phyloP scores from a whole-genome alignment of 2,888 invertebrate species.

The Hyles lineata region DNA sequence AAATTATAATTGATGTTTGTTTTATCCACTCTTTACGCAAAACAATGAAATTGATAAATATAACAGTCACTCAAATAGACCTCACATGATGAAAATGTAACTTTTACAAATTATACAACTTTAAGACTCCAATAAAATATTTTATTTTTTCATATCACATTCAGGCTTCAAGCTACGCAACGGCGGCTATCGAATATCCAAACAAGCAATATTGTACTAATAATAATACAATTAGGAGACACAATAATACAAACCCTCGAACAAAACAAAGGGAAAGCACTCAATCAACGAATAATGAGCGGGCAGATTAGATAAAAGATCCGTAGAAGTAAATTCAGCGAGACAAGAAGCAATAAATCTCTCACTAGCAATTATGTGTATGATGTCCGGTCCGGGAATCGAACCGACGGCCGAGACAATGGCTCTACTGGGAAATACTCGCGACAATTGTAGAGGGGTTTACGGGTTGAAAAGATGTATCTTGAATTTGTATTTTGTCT shows the following conservation, averaged over 20 bases:
- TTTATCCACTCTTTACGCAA: too few species aligned
- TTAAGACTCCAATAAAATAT: background rate
- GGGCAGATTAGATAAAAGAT: constrained; percentile 77
- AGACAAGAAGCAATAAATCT: constrained; percentile 76
- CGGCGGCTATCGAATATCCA: background rate
- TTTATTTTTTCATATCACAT: background rate
- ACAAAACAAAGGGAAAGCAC: constrained; percentile 63
- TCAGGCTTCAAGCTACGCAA: too few species aligned
- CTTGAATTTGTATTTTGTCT: background rate
- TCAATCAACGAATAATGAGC: constrained; percentile 73
- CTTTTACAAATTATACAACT: too few species aligned
- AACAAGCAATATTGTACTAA: constrained; percentile 23
- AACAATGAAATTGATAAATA: too few species aligned
- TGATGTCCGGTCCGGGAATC: constrained; percentile 63
- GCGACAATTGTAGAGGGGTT: constrained; percentile 55
- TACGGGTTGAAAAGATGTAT: constrained; percentile 11
- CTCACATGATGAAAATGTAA: too few species aligned
- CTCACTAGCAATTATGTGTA: constrained; percentile 74
- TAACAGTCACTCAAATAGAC: too few species aligned
- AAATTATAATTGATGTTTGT: too few species aligned
- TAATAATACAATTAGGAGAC: constrained; percentile 32
- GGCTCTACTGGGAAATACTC: constrained; percentile 71
- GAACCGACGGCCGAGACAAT: constrained; percentile 57
- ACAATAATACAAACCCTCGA: constrained; percentile 42
- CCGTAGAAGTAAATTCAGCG: constrained; percentile 61